phyloP scores from a whole-genome alignment of 2,113 vertebrate species.

The Morone chrysops region DNA sequence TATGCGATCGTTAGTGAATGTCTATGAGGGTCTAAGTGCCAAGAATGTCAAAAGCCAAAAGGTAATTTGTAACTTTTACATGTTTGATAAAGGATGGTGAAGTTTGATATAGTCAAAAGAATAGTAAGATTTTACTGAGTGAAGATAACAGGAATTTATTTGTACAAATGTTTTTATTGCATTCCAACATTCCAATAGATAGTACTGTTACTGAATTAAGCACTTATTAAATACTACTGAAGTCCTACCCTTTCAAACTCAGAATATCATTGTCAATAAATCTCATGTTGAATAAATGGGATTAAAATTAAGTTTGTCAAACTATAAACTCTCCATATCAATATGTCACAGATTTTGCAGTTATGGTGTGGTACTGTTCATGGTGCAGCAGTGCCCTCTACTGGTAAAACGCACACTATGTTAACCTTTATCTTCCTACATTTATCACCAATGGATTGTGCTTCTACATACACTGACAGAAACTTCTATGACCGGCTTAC shows the following conservation, averaged over 20 bases:
- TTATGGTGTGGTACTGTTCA: background rate
- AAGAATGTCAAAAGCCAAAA: slow-evolving; percentile 77
- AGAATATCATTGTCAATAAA: slow-evolving; percentile 29
- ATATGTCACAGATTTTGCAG: slow-evolving; percentile 18
- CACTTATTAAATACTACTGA: slow-evolving; percentile 80
- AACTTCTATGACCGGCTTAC: slow-evolving; percentile 47
- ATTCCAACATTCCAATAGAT: slow-evolving; percentile 74
- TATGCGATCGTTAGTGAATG: slow-evolving; percentile 53
- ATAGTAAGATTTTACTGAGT: slow-evolving; percentile 51
- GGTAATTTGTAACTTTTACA: slow-evolving; percentile 79
- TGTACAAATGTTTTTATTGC: slow-evolving; percentile 74
- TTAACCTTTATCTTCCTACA: slow-evolving; percentile 10
- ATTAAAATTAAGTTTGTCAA: slow-evolving; percentile 13
- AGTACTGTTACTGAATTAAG: slow-evolving; percentile 74
- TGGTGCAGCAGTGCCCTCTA: slow-evolving; percentile 61
- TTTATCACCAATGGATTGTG: slow-evolving; percentile 19
- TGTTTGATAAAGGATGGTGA: slow-evolving; percentile 67
- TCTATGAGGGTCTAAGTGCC: slow-evolving; percentile 75
- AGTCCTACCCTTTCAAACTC: slow-evolving; percentile 31
- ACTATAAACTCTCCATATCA: slow-evolving; percentile 27
- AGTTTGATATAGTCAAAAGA: slow-evolving; percentile 59
- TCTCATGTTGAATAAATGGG: slow-evolving; percentile 25
- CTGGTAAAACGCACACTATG: slow-evolving; percentile 48
- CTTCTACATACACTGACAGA: slow-evolving; percentile 35
- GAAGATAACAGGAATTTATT: slow-evolving; percentile 58